phyloP scores from a whole-genome alignment of 2,888 invertebrate genomes.

The Oxystoma pomonae region DNA sequence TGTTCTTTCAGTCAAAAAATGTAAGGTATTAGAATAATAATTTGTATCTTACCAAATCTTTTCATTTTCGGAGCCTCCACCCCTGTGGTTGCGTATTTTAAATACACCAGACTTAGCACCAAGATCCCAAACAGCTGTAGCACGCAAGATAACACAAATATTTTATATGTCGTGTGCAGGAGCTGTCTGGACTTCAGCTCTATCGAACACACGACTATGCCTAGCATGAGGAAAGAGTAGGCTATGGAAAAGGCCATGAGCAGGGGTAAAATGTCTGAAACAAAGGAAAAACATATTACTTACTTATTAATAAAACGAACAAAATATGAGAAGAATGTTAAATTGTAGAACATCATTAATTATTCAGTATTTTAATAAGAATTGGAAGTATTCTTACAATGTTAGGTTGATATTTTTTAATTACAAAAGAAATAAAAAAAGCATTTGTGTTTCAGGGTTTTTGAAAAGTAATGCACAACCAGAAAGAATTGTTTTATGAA shows the following conservation, averaged over 20 bases:
- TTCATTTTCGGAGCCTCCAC: constrained; percentile 52
- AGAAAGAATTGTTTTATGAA: no score
- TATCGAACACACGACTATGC: constrained; percentile 69
- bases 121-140: constrained; percentile 69
- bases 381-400: no score
- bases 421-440: no score
- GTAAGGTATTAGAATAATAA: no score
- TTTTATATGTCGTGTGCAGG: constrained; percentile 83
- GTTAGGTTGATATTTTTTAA: no score
- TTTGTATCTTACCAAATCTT: constrained; percentile 47
- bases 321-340: no score
- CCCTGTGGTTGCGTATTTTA: constrained; percentile 76
- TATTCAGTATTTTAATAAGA: background rate
- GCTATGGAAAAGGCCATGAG: constrained; percentile 69
- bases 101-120: constrained; percentile 65
- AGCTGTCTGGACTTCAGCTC: constrained; percentile 75
- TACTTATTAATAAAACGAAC: no score
- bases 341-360: no score
- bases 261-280: constrained; percentile 81
- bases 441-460: no score
- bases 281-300: no score
- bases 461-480: no score
- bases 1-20: no score
- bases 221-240: constrained; percentile 67
- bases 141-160: constrained; percentile 70